Evolutionary conservation across 2,113 vertebrate species (phyloP).

Genomic region (Scytalopus superciliaris): DNA sequence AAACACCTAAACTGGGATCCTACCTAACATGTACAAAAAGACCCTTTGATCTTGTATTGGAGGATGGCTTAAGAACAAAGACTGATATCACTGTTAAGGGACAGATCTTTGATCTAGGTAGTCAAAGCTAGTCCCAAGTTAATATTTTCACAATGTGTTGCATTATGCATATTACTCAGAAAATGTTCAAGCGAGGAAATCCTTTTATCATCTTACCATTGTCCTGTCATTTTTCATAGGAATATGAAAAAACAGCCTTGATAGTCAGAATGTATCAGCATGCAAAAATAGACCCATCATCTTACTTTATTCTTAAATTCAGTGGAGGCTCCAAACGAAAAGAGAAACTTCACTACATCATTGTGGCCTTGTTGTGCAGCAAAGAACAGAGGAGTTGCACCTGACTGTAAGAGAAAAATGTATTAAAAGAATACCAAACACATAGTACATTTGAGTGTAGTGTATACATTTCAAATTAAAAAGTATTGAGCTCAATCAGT

Average conservation of each 20-base stretch:
- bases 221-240: not conserved
- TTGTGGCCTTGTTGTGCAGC: constrained; percentile 94
- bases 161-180: not conserved
- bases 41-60: not conserved
- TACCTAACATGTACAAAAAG: not conserved
- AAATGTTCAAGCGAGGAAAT: not conserved
- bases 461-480: not conserved
- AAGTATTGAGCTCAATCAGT: not conserved
- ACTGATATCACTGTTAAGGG: not conserved
- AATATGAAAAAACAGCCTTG: not conserved
- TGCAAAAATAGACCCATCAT: not conserved
- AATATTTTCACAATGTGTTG: not conserved
- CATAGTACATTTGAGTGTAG: not conserved
- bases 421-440: not conserved
- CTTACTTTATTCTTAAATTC: constrained; percentile 92
- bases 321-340: constrained; percentile 95
- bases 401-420: constrained; percentile 80
- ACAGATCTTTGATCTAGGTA: not conserved
- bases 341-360: constrained; percentile 90
- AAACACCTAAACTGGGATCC: not conserved
- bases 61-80: not conserved
- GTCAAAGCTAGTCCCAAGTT: not conserved
- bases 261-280: not conserved
- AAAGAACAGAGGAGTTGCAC: constrained; percentile 93
- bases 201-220: not conserved